phyloP scores from a whole-genome alignment of 2,113 vertebrate genomes.

The Microcebus tavaratra region DNA sequence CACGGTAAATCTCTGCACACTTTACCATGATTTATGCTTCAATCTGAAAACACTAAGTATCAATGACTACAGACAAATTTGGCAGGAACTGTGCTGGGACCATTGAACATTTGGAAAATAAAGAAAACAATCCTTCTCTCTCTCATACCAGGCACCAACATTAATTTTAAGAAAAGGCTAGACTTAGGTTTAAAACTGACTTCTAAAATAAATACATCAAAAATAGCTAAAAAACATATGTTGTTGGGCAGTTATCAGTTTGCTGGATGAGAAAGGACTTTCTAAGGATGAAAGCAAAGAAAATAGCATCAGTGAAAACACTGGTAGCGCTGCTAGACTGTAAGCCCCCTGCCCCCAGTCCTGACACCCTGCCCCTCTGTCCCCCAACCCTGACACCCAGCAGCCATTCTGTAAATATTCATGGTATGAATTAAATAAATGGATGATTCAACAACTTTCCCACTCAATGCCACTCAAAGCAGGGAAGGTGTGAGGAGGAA shows the following conservation, averaged over 20 bases:
- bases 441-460: background rate
- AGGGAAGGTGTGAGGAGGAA: background rate
- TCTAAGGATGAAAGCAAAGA: background rate
- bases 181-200: too few species aligned
- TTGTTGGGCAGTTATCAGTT: background rate
- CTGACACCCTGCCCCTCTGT: too few species aligned
- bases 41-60: background rate
- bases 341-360: background rate
- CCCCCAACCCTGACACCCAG: too few species aligned
- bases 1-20: background rate
- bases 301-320: background rate
- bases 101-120: background rate
- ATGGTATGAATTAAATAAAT: background rate
- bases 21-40: background rate
- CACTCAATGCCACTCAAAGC: background rate
- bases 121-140: background rate
- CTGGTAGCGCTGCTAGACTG: rapidly evolving
- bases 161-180: background rate
- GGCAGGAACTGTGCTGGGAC: background rate
- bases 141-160: background rate
- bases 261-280: background rate
- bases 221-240: background rate
- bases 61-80: background rate
- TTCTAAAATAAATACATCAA: background rate
- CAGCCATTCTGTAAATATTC: background rate